Evolutionary conservation across 1,140 invertebrate genomes (phyloP).

Genomic region (Chrysoperla carnea): DNA sequence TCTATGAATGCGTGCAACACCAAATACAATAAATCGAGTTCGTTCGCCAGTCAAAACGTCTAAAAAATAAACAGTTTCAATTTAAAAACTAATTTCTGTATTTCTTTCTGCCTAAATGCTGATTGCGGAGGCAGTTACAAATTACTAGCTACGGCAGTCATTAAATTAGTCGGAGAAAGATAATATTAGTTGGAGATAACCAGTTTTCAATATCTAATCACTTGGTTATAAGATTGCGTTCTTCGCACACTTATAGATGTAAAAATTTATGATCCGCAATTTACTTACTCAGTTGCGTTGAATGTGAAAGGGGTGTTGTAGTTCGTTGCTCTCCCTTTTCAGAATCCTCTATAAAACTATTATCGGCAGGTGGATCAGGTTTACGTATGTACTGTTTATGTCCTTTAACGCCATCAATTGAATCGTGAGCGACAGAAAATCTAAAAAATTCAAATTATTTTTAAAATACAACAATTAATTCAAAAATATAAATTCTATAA

Average conservation of each 20-base stretch:
- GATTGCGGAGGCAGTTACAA: too few relatives aligned
- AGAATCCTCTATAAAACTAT: conserved; percentile 24
- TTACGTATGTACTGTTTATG: conserved; percentile 31
- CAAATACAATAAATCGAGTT: conserved; percentile 54
- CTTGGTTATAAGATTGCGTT: too few relatives aligned
- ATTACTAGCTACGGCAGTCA: too few relatives aligned
- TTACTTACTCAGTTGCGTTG: conserved; percentile 19
- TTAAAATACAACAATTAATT: not conserved
- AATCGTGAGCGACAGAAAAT: conserved; percentile 22
- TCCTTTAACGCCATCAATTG: conserved; percentile 26
- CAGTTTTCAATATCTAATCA: too few relatives aligned
- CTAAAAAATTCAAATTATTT: conserved; percentile 11
- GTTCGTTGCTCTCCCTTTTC: conserved; percentile 19
- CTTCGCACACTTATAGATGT: too few relatives aligned
- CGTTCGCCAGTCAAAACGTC: conserved; percentile 28
- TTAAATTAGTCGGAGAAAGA: too few relatives aligned
- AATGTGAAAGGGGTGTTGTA: conserved; percentile 28
- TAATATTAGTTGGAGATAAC: too few relatives aligned
- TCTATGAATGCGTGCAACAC: conserved; percentile 73
- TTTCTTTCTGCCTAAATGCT: too few relatives aligned
- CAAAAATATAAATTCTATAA: not conserved
- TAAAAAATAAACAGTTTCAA: conserved; percentile 9
- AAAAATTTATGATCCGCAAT: too few relatives aligned
- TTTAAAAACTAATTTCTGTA: conserved; percentile 17
- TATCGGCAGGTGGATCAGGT: conserved; percentile 25